These are phyloP conservation scores for Aix galericulata DNA, from an alignment of 2,113 vertebrate species.

Conservation along the genomic window DNA sequence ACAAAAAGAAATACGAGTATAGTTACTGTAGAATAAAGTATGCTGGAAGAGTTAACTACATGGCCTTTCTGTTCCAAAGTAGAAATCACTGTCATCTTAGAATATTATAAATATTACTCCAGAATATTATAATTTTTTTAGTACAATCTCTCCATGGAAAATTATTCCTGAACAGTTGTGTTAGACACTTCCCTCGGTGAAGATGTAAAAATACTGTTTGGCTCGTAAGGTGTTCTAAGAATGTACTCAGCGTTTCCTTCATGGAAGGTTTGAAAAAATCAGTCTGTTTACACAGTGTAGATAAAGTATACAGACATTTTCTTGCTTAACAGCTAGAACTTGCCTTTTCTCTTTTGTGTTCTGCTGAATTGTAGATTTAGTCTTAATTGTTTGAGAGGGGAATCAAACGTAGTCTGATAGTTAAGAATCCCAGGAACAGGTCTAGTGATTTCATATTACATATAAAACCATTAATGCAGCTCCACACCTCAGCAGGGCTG, in stretches of 20 bases:
- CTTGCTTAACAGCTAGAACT: not conserved
- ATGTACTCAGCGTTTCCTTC: accelerated
- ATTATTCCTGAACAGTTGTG: not conserved
- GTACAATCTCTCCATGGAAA: not conserved
- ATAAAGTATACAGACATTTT: not conserved
- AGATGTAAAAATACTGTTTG: not conserved
- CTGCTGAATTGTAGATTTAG: not conserved
- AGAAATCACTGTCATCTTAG: not conserved
- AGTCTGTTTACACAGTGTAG: not conserved
- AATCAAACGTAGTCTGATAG: not conserved
- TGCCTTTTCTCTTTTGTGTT: not conserved
- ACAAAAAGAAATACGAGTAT: not conserved
- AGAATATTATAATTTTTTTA: not conserved
- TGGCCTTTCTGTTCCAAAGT: not conserved
- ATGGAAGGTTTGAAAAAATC: not conserved
- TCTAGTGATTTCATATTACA: constrained; percentile 1
- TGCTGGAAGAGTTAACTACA: not conserved
- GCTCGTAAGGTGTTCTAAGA: not conserved
- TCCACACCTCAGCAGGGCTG: not conserved
- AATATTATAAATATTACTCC: not conserved
- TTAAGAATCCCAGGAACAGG: not conserved
- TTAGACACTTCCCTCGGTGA: not conserved
- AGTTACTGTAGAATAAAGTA: not conserved
- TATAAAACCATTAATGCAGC: constrained; percentile 28
- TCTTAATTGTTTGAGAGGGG: constrained; percentile 20